Conservation (phyloP, 2,888 invertebrate species). For the Odontomyia ornata region DNA sequence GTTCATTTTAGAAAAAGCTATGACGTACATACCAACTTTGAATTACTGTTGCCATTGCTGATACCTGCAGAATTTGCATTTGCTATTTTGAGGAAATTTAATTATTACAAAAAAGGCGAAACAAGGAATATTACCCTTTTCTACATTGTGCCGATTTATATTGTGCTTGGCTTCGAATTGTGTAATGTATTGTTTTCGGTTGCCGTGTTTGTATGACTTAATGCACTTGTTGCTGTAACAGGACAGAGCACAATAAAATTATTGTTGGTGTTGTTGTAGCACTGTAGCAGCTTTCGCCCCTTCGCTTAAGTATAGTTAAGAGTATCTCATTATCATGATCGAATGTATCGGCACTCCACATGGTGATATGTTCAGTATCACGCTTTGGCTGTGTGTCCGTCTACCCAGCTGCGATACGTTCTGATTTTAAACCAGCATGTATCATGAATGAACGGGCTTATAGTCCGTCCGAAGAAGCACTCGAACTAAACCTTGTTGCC, state of each 20-base stretch:
- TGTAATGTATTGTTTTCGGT: slow-evolving; percentile 70
- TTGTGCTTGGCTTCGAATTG: slow-evolving; percentile 71
- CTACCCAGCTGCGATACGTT: too few species aligned
- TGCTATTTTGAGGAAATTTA: slow-evolving; percentile 72
- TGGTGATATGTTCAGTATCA: too few species aligned
- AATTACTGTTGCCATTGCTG: slow-evolving; percentile 57
- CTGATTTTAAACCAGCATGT: too few species aligned
- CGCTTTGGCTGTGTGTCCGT: too few species aligned
- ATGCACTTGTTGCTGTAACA: slow-evolving; percentile 52
- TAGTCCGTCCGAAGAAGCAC: too few species aligned
- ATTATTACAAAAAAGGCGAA: slow-evolving; percentile 72
- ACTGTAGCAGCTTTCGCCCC: too few species aligned
- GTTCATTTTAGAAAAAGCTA: slow-evolving; percentile 47
- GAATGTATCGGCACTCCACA: too few species aligned
- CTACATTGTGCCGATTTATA: slow-evolving; percentile 70
- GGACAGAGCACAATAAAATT: slow-evolving; percentile 52
- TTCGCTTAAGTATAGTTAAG: too few species aligned
- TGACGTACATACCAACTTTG: slow-evolving; percentile 50
- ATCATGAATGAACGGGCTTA: too few species aligned
- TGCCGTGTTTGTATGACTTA: slow-evolving; percentile 54
- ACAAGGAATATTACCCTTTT: slow-evolving; percentile 68
- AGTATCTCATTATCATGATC: too few species aligned
- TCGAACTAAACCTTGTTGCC: too few species aligned
- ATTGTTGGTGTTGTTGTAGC: too few species aligned
- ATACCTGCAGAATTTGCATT: slow-evolving; percentile 54